Evolutionary conservation across 2,888 invertebrate genomes (phyloP), one percentile per base, ranked within the genome.

Genomic region (Sphaerophoria taeniata): DNA sequence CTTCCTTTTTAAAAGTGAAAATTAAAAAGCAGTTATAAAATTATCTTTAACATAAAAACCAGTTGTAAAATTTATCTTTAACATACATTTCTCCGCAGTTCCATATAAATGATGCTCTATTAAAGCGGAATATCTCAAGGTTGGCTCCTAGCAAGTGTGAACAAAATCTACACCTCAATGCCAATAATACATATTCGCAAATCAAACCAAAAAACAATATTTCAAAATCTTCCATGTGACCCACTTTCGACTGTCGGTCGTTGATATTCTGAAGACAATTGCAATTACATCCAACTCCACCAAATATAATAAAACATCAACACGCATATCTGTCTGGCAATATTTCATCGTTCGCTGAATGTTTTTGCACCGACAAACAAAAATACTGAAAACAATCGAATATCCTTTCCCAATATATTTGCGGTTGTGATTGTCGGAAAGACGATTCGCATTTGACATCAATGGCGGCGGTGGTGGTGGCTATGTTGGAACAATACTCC

Each of bases 371-470:
- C 72, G 51, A 75, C 49, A 34, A n/a, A 33, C 9, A 34, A 55
- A 34, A n/a, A 39, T 39, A 55, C 9, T 43, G 9, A 53, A 73
- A 73, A 14, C 16, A 65, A 75, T 49, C 43, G 60, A 84, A 79
- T 24, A 24, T 72, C 84, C 67, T 80, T 84, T 83, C 60, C 58
- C 81, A 65, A 76, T 49, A 60, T 80, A 75, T 85, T 81, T 85
- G 85, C 76, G 85, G 85, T 85, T 85, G 70, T 85, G 85, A 67
- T 67, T 53, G 34, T 75, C 80, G 81, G 61, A 39, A 45, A 58
- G 36, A 67, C 34, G 12, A 47, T 31, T 33, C 53, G 45, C 55
- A 74, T 45, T 60, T 24, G 51, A 47, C 70, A 39, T 6, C 6
- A 39, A 39, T 39, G 43, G 43, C 43, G 11, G 49, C 6, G 45